Conservation (phyloP, 2,888 invertebrate species). For the Leptopilina syphax region DNA sequence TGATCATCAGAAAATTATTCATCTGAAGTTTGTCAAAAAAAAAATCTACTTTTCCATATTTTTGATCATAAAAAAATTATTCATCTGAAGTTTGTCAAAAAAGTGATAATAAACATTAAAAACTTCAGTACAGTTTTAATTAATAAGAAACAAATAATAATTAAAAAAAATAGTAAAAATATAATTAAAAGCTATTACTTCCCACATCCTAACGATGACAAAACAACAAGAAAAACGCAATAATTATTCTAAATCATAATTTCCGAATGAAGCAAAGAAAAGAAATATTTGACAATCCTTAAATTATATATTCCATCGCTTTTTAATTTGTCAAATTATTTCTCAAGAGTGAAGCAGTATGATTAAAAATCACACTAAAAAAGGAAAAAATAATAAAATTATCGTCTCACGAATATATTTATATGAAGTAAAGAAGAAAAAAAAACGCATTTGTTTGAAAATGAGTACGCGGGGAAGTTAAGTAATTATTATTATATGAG, state of each 20-base stretch:
- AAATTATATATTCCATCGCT: background rate
- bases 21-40: too few relatives aligned
- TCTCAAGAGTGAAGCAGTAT: constrained; percentile 20
- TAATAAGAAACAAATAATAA: too few relatives aligned
- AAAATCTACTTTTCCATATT: too few relatives aligned
- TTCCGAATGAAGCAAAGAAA: constrained; percentile 3
- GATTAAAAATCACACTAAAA: constrained; percentile 24
- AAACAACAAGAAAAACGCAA: background rate
- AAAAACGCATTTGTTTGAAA: constrained; percentile 19
- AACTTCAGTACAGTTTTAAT: too few relatives aligned
- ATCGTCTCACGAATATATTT: constrained; percentile 24
- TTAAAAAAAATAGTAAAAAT: too few relatives aligned
- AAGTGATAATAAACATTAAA: too few relatives aligned
- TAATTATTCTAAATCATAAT: background rate
- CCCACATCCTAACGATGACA: too few relatives aligned
- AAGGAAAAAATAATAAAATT: background rate
- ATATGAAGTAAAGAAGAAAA: background rate
- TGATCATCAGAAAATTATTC: too few relatives aligned
- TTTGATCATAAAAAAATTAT: too few relatives aligned
- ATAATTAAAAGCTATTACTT: too few relatives aligned
- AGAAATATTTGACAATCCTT: background rate
- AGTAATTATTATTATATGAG: constrained; percentile 34
- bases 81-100: too few relatives aligned
- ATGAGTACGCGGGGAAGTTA: constrained; percentile 36
- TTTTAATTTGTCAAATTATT: constrained; percentile 4